phyloP scores from a whole-genome alignment of 2,113 vertebrate genomes.

The Engraulis encrasicolus region DNA sequence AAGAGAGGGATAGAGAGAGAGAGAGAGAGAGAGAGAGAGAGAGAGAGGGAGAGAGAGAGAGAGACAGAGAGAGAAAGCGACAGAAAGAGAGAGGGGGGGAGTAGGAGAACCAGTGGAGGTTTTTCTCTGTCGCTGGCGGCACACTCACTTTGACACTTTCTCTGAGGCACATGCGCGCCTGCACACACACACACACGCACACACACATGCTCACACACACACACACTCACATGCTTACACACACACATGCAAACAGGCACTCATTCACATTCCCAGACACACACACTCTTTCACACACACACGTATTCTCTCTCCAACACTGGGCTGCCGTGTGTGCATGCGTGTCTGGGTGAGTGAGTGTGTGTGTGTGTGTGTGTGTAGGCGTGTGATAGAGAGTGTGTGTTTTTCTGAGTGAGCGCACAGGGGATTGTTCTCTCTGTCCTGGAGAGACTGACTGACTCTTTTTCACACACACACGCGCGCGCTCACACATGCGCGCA shows the following conservation, averaged over 20 bases:
- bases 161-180: not conserved
- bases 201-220: slow-evolving; percentile 22
- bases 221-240: slow-evolving; percentile 35
- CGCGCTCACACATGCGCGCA: not conserved
- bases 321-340: slow-evolving; percentile 14
- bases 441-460: slow-evolving; percentile 37
- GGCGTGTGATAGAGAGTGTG: slow-evolving; percentile 10
- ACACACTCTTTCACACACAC: slow-evolving; percentile 37
- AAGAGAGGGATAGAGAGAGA: slow-evolving; percentile 38
- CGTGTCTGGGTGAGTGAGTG: slow-evolving; percentile 22
- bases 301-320: slow-evolving; percentile 34
- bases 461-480: not conserved
- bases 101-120: slow-evolving; percentile 60
- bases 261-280: too few species aligned
- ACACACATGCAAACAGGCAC: slow-evolving; percentile 14
- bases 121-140: slow-evolving; percentile 53
- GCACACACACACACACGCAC: slow-evolving; percentile 45
- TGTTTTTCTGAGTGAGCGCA: not conserved
- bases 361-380: slow-evolving; percentile 22
- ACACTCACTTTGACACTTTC: slow-evolving; percentile 35
- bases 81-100: slow-evolving; percentile 55
- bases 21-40: slow-evolving; percentile 20
- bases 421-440: slow-evolving; percentile 6
- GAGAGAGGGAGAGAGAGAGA: slow-evolving; percentile 35
- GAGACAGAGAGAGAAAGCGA: slow-evolving; percentile 48